Evolutionary conservation across 2,888 invertebrate species (phyloP).

Genomic region (Serripes groenlandicus): DNA sequence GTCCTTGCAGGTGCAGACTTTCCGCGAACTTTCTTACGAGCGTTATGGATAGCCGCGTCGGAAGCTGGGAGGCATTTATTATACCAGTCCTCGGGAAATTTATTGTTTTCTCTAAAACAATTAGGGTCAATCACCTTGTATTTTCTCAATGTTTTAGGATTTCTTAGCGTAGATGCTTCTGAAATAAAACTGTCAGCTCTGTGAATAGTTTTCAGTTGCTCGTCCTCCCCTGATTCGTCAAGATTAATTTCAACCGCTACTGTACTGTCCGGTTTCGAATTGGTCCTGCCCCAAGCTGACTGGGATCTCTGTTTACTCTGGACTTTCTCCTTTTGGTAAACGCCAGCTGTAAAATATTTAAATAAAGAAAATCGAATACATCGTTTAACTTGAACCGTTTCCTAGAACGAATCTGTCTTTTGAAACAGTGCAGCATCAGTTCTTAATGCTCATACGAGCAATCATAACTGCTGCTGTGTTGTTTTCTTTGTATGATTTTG

Average conservation of each 20-base stretch:
- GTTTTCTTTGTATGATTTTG: too few relatives aligned
- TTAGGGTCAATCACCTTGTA: constrained; percentile 44
- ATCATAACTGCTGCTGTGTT: too few relatives aligned
- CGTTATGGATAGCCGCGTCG: constrained; percentile 68
- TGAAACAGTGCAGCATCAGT: too few relatives aligned
- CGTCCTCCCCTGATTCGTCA: not conserved
- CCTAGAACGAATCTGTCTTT: too few relatives aligned
- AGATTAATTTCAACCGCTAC: constrained; percentile 2
- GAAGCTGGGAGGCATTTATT: constrained; percentile 68
- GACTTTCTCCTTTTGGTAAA: not conserved
- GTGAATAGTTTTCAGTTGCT: not conserved
- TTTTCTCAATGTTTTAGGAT: constrained; percentile 46
- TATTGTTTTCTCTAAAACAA: constrained; percentile 62
- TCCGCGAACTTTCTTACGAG: constrained; percentile 46
- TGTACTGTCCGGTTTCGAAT: not conserved
- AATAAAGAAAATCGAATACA: too few relatives aligned
- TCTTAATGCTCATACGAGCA: too few relatives aligned
- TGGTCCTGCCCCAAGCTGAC: constrained; percentile 48
- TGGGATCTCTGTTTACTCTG: constrained; percentile 35
- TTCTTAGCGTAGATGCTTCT: constrained; percentile 41
- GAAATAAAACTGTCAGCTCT: constrained; percentile 34
- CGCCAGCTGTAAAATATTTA: too few relatives aligned
- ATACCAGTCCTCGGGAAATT: constrained; percentile 72
- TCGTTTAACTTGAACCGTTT: too few relatives aligned
- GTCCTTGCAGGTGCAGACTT: constrained; percentile 64